Percentiles rank a stretch among this genome's conserved stretches.
These are phyloP conservation scores for Tetragnatha montana DNA, from an alignment of 2,888 invertebrate genomes.

Conservation along the genomic window DNA sequence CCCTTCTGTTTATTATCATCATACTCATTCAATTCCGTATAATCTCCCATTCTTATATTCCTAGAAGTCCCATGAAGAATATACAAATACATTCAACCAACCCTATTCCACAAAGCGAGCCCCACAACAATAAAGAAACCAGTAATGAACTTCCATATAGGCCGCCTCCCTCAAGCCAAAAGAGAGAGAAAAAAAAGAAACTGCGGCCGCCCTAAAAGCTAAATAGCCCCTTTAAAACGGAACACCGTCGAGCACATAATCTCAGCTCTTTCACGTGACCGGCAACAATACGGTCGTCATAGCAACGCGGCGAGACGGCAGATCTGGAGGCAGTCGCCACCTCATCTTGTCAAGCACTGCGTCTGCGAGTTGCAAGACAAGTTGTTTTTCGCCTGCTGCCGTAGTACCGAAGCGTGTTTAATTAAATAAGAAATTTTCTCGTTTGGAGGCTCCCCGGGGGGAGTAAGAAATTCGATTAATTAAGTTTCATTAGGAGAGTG, in stretches of 20 bases:
- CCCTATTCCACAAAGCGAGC: background rate
- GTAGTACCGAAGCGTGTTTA: background rate
- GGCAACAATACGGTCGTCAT: conserved; percentile 42
- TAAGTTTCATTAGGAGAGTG: background rate
- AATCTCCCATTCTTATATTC: too few species aligned
- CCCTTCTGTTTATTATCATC: too few species aligned
- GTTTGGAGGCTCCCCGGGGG: background rate
- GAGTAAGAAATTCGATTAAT: background rate
- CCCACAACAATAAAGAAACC: background rate
- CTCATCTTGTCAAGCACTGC: conserved; percentile 6
- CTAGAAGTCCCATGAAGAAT: too few species aligned
- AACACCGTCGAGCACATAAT: conserved; percentile 44
- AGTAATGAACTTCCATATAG: background rate
- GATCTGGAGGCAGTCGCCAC: background rate
- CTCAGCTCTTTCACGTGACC: conserved; percentile 32
- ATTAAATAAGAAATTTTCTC: conserved; percentile 6
- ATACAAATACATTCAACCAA: too few species aligned
- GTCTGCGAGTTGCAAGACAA: conserved; percentile 28
- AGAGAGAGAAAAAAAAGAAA: background rate
- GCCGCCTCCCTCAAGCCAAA: background rate
- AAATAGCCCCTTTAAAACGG: conserved; percentile 10
- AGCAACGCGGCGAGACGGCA: conserved; percentile 17
- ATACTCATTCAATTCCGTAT: too few species aligned
- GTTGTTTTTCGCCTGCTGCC: background rate
- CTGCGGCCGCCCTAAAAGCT: background rate